These are phyloP conservation scores for Tupaia chinensis DNA, from an alignment of 2,113 vertebrate species.

Conservation along the genomic window DNA sequence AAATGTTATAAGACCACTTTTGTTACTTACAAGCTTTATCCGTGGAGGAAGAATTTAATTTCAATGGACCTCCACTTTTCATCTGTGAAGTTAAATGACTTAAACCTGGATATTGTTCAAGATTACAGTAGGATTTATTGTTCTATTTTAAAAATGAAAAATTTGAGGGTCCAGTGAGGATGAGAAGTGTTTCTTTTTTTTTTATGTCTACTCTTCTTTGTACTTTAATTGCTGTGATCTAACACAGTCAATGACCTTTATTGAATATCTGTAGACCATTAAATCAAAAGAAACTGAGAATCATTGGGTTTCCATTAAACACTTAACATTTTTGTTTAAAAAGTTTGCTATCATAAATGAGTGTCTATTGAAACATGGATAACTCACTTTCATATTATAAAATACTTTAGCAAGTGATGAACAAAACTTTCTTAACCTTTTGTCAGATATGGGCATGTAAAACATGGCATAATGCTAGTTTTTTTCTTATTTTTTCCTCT, in stretches of 20 bases:
- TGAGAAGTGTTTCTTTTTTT: slow-evolving; percentile 47
- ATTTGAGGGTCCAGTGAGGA: background rate
- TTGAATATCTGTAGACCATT: background rate
- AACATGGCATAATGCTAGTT: background rate
- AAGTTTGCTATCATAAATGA: background rate
- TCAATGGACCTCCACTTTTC: background rate
- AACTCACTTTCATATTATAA: background rate
- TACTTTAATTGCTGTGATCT: slow-evolving; percentile 62
- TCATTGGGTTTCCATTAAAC: background rate
- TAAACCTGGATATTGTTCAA: background rate
- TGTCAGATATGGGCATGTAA: background rate
- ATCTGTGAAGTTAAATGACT: background rate
- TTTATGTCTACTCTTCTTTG: slow-evolving; percentile 34
- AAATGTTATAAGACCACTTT: background rate
- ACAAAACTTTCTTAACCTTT: background rate
- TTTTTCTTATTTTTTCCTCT: background rate
- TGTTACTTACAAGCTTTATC: background rate
- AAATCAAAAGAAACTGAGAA: slow-evolving; percentile 46
- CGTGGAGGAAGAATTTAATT: background rate
- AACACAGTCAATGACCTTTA: slow-evolving; percentile 40
- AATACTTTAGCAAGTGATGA: background rate
- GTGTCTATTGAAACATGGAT: background rate
- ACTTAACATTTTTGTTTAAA: background rate
- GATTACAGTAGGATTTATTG: slow-evolving; percentile 58
- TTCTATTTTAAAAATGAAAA: slow-evolving; percentile 62